Evolutionary conservation across 23 tunicate genomes (phyloP).

Genomic region (Pegea sp.): DNA sequence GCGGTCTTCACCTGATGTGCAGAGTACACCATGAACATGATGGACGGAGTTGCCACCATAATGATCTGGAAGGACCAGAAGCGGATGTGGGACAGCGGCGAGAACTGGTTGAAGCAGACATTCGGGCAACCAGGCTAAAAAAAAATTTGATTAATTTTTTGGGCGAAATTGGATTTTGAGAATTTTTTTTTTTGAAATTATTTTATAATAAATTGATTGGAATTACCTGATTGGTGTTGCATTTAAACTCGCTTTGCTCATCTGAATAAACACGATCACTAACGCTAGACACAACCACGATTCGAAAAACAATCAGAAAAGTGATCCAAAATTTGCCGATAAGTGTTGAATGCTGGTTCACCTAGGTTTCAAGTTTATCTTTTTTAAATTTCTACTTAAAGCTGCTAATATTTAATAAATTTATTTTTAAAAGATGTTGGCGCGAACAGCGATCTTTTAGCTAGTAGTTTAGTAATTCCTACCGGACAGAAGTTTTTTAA

Average conservation of each 20-base stretch:
- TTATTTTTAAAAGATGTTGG: too few species aligned
- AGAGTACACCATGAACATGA: slow-evolving; percentile 84
- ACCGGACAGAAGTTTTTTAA: too few species aligned
- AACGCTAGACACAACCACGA: slow-evolving; percentile 81
- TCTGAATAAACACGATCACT: slow-evolving; percentile 99
- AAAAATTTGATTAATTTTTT: background rate
- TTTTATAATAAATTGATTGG: background rate
- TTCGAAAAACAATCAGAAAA: slow-evolving; percentile 85
- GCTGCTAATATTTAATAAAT: too few species aligned
- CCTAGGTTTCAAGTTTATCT: too few species aligned
- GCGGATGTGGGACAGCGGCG: slow-evolving; percentile 96
- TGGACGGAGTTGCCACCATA: slow-evolving; percentile 84
- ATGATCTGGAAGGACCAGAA: slow-evolving; percentile 98
- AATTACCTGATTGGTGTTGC: slow-evolving; percentile 71
- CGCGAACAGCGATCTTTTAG: too few species aligned
- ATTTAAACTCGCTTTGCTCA: slow-evolving; percentile 97
- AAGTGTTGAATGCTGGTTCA: slow-evolving; percentile 97
- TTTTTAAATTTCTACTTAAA: too few species aligned
- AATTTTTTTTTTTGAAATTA: background rate
- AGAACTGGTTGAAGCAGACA: slow-evolving; percentile 91
- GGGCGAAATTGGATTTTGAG: slow-evolving; percentile 1
- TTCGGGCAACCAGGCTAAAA: slow-evolving; percentile 84
- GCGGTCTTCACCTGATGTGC: slow-evolving; percentile 48
- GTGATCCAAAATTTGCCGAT: slow-evolving; percentile 99
- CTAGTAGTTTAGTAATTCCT: too few species aligned